These are phyloP conservation scores for Australoheros scitulus DNA, from an alignment of 2,113 vertebrate species.

Conservation along the genomic window DNA sequence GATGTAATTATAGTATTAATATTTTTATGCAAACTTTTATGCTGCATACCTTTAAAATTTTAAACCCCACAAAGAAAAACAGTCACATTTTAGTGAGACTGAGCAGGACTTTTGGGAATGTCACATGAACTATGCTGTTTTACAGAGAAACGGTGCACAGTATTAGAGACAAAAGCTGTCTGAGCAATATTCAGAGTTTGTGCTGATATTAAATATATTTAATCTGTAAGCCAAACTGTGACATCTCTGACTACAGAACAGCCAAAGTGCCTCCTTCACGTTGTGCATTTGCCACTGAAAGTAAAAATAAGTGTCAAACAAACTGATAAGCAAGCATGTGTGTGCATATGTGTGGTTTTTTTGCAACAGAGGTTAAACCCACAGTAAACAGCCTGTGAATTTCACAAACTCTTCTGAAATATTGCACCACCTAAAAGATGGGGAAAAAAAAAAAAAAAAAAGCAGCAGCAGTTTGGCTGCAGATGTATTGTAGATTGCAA, in stretches of 20 bases:
- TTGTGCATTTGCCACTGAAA: constrained; percentile 12
- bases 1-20: neutral
- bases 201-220: constrained; percentile 39
- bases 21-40: neutral
- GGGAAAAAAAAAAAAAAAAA: neutral
- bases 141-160: neutral
- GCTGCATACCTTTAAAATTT: neutral
- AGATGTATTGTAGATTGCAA: neutral
- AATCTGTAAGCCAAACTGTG: constrained; percentile 13
- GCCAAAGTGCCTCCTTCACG: neutral
- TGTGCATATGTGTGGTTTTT: neutral
- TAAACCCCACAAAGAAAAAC: neutral
- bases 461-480: neutral
- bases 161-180: neutral
- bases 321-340: neutral
- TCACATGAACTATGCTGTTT: neutral
- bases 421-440: neutral
- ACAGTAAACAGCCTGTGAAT: neutral
- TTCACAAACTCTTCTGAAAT: neutral
- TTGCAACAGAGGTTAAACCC: neutral
- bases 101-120: neutral
- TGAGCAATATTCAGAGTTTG: neutral
- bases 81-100: neutral
- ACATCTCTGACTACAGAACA: constrained; percentile 34
- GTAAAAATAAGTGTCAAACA: constrained; percentile 5